Base-by-base conservation (phyloP, 2,113 vertebrate species). In the Thymallus thymallus region DNA sequence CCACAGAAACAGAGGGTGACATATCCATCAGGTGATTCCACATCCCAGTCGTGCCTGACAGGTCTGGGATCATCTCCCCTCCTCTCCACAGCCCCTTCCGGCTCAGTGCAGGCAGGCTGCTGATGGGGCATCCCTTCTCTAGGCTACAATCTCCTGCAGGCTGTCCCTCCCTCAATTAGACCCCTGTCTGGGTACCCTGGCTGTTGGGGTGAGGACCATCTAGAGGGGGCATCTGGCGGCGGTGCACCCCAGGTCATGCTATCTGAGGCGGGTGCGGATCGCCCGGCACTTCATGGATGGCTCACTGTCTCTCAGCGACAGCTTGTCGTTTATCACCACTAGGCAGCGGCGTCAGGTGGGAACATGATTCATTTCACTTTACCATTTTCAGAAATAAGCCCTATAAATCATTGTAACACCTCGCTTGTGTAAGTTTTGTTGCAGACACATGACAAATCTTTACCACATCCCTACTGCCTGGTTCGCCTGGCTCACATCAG, bases 341-440 rank as follows among this genome's bases (percentile, higher is more conserved):
- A 91, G 92, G 87, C 90, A 91, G 88, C 69, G 45, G 81, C 88
- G 88, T 92, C 93, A 94, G 92, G 90, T 91, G 91, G 86, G 92
- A 91, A 82, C 79, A 81, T 93, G 92, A 94, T 94, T 93, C 93
- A 94, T 94, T 92, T 92, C 84, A 88, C 91, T 92, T 94, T 91
- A 93, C 91, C 91, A 92, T 92, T 91, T 92, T 92, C 88, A 92
- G 92, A 94, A 94, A 94, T 93, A 94, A 93, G 92, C 82, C 81
- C 91, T 89, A 94, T 94, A 94, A 94, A 93, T 94, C 93, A 93
- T 91, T 79, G 83, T 82, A 88, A 89, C 35, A 85, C 62, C 74
- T 79, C n/a, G 66, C 20, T 80, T 78, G 89, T 71, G 81, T 75
- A 75, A 79, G 74, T 85, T 90, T 89, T 68, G 77, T 84, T 85